These are phyloP conservation scores for Drosophila fungiperda DNA, from an alignment of 2,888 invertebrate genomes.

Conservation along the genomic window DNA sequence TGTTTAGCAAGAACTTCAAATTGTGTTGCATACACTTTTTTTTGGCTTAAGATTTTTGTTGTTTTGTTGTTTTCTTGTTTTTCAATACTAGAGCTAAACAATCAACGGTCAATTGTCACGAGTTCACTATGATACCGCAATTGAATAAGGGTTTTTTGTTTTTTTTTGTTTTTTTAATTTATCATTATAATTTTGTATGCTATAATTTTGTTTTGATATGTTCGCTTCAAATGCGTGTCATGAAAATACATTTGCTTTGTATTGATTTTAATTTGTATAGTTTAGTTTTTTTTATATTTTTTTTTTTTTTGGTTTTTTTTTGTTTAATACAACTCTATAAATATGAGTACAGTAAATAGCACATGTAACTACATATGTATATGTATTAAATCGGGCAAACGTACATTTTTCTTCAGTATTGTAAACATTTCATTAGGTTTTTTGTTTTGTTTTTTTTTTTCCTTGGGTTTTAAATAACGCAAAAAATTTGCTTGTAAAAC, in stretches of 20 bases:
- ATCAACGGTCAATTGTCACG: slow-evolving; percentile 48
- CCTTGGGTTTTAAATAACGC: slow-evolving; percentile 33
- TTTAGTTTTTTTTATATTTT: slow-evolving; percentile 3
- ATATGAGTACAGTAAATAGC: slow-evolving; percentile 66
- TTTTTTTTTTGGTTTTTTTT: slow-evolving; percentile 24
- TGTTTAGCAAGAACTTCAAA: slow-evolving; percentile 40
- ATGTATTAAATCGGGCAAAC: slow-evolving; percentile 56
- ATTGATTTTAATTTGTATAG: slow-evolving; percentile 29
- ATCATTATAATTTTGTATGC: slow-evolving; percentile 15
- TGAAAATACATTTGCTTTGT: slow-evolving; percentile 72
- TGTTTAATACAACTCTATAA: slow-evolving; percentile 62
- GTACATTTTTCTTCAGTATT: slow-evolving; percentile 20
- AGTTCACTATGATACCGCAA: slow-evolving; percentile 41
- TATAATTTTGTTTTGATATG: slow-evolving; percentile 67
- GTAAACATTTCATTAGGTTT: slow-evolving; percentile 29
- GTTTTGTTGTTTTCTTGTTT: neutral
- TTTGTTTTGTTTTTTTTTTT: slow-evolving; percentile 10
- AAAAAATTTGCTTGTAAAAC: slow-evolving; percentile 63
- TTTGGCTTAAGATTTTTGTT: neutral
- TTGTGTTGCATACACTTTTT: slow-evolving; percentile 21
- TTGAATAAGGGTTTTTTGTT: slow-evolving; percentile 20
- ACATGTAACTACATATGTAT: slow-evolving; percentile 54
- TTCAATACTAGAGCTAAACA: slow-evolving; percentile 33
- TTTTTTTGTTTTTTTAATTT: slow-evolving; percentile 13
- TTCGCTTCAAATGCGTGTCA: slow-evolving; percentile 75